Evolutionary conservation across 2,888 invertebrate species (phyloP).

Genomic region (Ramazzottius varieornatus): DNA sequence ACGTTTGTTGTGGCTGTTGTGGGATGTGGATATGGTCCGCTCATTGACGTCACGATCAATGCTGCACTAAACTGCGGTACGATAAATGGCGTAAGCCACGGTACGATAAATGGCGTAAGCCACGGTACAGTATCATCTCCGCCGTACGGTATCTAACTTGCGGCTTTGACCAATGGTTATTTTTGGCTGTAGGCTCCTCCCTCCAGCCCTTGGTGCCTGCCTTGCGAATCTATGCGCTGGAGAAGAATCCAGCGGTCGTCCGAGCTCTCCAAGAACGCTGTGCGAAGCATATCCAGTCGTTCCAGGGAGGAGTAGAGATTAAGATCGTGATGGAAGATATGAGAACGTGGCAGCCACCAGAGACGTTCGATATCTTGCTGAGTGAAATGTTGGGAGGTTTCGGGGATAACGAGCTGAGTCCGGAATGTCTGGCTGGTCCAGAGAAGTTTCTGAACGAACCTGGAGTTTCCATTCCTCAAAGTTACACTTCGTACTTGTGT

Average conservation of each 20-base stretch:
- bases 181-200: no score
- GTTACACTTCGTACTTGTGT: background rate
- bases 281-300: background rate
- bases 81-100: no score
- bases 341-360: background rate
- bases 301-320: background rate
- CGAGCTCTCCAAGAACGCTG: background rate
- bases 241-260: background rate
- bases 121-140: no score
- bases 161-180: no score
- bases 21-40: background rate
- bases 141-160: no score
- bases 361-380: background rate
- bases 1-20: background rate
- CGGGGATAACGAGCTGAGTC: background rate
- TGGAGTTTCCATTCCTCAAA: background rate
- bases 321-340: background rate
- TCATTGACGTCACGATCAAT: background rate
- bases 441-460: background rate
- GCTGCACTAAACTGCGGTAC: background rate
- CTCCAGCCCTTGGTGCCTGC: no score
- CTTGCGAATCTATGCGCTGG: background rate
- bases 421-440: background rate
- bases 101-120: no score
- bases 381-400: slow-evolving; percentile 1